A percentile compares a stretch with the other conserved stretches of the same genome.
These are phyloP conservation scores for Sander lucioperca DNA, from an alignment of 2,113 vertebrate species.

Conservation along the genomic window DNA sequence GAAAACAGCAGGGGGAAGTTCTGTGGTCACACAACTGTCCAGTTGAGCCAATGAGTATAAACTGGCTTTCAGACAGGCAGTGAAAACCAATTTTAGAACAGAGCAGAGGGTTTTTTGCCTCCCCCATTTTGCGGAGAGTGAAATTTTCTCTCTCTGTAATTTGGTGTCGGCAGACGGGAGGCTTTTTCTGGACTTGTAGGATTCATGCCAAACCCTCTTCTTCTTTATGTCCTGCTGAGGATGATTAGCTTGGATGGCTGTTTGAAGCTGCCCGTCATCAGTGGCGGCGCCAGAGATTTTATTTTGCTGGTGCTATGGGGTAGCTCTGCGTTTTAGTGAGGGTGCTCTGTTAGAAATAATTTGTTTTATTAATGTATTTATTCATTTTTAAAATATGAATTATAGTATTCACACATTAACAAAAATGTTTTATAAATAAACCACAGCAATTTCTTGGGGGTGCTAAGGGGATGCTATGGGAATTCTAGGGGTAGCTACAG, in stretches of 20 bases:
- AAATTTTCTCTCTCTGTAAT: slow-evolving; percentile 36
- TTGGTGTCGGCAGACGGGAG: neutral
- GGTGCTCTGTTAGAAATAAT: too few species aligned
- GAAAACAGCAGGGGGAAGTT: neutral
- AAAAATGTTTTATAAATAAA: too few species aligned
- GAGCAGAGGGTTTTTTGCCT: neutral
- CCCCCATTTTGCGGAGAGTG: neutral
- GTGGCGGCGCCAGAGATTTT: too few species aligned
- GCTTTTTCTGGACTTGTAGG: slow-evolving; percentile 15
- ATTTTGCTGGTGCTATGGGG: too few species aligned
- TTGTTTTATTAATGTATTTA: too few species aligned
- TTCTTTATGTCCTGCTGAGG: slow-evolving; percentile 20
- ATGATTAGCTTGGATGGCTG: slow-evolving; percentile 2
- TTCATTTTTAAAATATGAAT: too few species aligned
- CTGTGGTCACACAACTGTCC: neutral
- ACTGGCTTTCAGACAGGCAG: neutral
- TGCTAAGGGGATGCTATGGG: too few species aligned
- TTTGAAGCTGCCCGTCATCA: neutral
- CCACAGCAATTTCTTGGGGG: too few species aligned
- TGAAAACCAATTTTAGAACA: slow-evolving; percentile 12
- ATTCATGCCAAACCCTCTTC: slow-evolving; percentile 24
- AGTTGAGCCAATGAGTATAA: neutral
- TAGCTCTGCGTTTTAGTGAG: too few species aligned
- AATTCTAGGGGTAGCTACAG: too few species aligned
- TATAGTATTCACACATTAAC: too few species aligned